These are phyloP conservation scores for Pseudocheirus occidentalis DNA, from an alignment of 2,797 vertebrate genomes.

Conservation along the genomic window DNA sequence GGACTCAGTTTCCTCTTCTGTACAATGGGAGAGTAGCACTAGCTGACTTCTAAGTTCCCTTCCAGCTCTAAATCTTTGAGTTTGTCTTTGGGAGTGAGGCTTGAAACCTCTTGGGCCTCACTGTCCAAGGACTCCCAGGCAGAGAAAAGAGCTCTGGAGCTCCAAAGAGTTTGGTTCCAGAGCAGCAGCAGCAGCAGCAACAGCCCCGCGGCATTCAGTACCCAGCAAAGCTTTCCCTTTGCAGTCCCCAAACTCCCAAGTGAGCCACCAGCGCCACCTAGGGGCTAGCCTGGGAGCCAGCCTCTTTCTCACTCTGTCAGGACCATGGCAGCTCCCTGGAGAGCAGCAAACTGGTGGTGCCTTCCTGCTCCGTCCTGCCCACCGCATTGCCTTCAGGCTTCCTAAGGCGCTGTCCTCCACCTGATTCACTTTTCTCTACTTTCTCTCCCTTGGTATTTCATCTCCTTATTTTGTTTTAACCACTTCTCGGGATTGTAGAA, in stretches of 20 bases:
- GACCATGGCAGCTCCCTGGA: neutral
- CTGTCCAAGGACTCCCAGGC: neutral
- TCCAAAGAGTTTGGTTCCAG: neutral
- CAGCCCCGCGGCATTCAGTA: neutral
- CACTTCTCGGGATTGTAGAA: neutral
- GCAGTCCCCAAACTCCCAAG: neutral
- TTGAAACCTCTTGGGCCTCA: neutral
- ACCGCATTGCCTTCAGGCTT: neutral
- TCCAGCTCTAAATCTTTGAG: neutral
- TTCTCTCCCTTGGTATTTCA: neutral
- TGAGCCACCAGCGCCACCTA: constrained; percentile 58
- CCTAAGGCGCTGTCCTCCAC: neutral
- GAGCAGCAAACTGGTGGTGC: neutral
- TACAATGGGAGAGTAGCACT: neutral
- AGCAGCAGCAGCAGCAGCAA: neutral
- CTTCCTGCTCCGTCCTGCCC: neutral
- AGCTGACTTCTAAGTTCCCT: neutral
- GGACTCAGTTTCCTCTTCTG: neutral
- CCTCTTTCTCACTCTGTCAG: neutral
- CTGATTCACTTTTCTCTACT: neutral
- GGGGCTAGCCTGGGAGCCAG: neutral
- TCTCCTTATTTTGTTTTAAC: neutral
- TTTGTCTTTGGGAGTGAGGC: neutral
- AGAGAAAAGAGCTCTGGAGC: neutral
- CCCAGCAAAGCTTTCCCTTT: neutral